Evolutionary conservation across 2,113 vertebrate genomes (phyloP).

Genomic region (Hystrix cristata): DNA sequence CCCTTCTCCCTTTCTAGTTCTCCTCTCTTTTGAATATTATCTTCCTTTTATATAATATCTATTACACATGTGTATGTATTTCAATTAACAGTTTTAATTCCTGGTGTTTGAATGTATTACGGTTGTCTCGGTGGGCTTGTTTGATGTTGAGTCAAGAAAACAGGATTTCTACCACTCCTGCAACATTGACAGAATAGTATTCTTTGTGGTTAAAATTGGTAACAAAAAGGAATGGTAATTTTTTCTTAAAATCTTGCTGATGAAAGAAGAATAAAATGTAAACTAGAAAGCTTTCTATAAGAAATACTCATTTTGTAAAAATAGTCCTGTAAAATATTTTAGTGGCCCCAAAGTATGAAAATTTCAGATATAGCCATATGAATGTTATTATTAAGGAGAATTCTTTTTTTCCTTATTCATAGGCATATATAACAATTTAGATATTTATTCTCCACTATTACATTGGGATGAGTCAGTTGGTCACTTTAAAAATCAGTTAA

Average conservation of each 20-base stretch:
- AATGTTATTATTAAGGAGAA: slow-evolving; percentile 5
- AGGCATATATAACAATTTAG: not conserved
- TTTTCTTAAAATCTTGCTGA: not conserved
- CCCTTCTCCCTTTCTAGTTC: no score
- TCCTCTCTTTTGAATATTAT: no score
- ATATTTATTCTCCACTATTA: not conserved
- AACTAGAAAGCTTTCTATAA: slow-evolving; percentile 37
- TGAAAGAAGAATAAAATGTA: not conserved
- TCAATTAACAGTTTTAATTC: slow-evolving; percentile 43
- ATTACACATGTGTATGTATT: not conserved
- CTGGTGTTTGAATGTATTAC: not conserved
- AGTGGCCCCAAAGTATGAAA: not conserved
- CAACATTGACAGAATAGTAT: not conserved
- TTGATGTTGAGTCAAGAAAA: not conserved
- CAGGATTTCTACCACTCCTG: not conserved
- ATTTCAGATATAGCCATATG: not conserved
- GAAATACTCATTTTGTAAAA: not conserved
- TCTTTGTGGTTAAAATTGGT: slow-evolving; percentile 2
- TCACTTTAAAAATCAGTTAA: slow-evolving; percentile 11
- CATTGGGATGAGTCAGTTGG: not conserved
- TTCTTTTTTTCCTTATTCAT: not conserved
- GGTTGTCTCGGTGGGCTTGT: not conserved
- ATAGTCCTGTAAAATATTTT: slow-evolving; percentile 48
- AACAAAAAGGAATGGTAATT: not conserved
- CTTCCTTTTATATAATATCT: no score